Base-by-base conservation (phyloP, 2,797 vertebrate genomes). In the Enteromius afrohamiltoni region DNA sequence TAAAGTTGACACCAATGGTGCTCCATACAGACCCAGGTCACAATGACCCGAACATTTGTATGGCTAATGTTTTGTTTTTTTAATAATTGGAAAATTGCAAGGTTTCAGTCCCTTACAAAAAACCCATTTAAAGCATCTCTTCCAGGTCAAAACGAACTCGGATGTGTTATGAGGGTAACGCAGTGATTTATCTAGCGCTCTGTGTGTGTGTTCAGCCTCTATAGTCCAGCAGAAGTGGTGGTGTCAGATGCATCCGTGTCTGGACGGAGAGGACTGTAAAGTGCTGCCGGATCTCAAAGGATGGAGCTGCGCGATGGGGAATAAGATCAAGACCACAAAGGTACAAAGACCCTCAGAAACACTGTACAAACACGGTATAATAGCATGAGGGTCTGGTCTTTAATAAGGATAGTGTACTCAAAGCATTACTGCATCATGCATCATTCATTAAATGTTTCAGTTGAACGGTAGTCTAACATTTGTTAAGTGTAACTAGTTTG, bases 211-310 rank as follows among this genome's bases (percentile, higher is more conserved):
- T 76, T 21, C 83, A 99, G 98, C 97, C 88, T 98, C 97, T 9
- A 99, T 99, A 90, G 98, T 99, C 92, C 96, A 97, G 90, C 97
- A 99, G 94, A 98, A 97, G 92, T 99, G 98, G 98, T 99, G 98
- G 98, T 99, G 98, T 91, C 97, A 99, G 88, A 99, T 99, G 98
- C 96, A 98, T 69, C 98, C 98, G 17, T 99, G 97, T 92, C 96
- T 99, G 90, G 97, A 99, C 77, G 98, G 98, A 85, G 98, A 99
- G 87, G 98, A 99, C 91, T 99, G 98, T 92, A 99, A 99, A 94
- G 97, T 99, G 80, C 97, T 99, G 87, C 98, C 98, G 29, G 98
- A 99, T 90, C 95, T 97, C 86, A 98, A 98, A 91, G 98, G 98
- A 77, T 99, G 98, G 98, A 99, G 98, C 92, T 99, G 98, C 75